Evolutionary conservation across 2,888 invertebrate species (phyloP), one percentile per base, ranked within the genome.

Genomic region (Galeruca laticollis): DNA sequence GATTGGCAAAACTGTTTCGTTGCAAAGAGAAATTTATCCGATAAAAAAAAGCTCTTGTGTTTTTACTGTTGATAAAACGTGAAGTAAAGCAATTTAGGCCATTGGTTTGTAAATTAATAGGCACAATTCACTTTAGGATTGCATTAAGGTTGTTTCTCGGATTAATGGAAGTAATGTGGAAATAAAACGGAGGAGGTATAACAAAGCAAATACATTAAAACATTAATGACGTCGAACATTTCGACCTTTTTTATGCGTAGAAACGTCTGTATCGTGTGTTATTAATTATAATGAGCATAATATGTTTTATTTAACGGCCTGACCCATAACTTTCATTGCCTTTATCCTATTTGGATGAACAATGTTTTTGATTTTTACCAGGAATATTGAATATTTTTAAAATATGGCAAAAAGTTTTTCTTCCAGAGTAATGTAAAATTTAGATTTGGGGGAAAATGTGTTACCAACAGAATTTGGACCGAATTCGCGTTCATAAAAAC

Each of bases 11-110:
- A n/a, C n/a, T n/a, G n/a, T n/a, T n/a, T n/a, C n/a, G n/a, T n/a
- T n/a, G n/a, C n/a, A n/a, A n/a, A n/a, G n/a, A n/a, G n/a, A n/a
- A n/a, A n/a, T n/a, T n/a, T n/a, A n/a, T n/a, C n/a, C n/a, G n/a
- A n/a, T n/a, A n/a, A n/a, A n/a, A n/a, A n/a, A n/a, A n/a, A n/a
- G n/a, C n/a, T n/a, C n/a, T n/a, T n/a, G n/a, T n/a, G n/a, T n/a
- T n/a, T n/a, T n/a, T n/a, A n/a, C n/a, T n/a, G n/a, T n/a, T n/a
- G n/a, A 31, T 57, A 57, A 65, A 65, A 65, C 54, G 63, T 20
- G 54, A 11, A 31, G 31, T 31, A n/a, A 54, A 54, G 54, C 54
- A 54, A 54, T 54, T 54, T n/a, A 31, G 54, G 31, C 26, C 54
- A 31, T 21, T 54, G 26, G 54, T 54, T 18, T 54, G 9, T 31